These are phyloP conservation scores for Rhabditophanes sp. DNA, from an alignment of 2,888 invertebrate species.

Conservation along the genomic window DNA sequence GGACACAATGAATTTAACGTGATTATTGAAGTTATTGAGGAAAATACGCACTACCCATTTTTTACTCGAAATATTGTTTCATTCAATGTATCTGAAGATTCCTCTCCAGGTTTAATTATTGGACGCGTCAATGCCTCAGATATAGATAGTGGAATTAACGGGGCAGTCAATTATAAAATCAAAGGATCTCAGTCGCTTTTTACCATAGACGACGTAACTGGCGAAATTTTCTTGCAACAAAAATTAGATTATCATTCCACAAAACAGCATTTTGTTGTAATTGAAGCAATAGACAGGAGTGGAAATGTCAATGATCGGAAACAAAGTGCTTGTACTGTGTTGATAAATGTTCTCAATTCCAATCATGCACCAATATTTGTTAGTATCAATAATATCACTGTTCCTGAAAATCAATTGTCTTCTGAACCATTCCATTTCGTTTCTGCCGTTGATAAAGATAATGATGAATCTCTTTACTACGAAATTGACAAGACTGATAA, in stretches of 20 bases:
- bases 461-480: too few species aligned
- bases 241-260: conserved; percentile 59
- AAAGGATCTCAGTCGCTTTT: conserved; percentile 51
- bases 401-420: too few species aligned
- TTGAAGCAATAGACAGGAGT: too few species aligned
- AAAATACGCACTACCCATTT: conserved; percentile 9
- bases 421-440: too few species aligned
- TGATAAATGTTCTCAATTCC: too few species aligned
- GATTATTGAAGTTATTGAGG: conserved; percentile 13
- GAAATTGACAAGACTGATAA: too few species aligned
- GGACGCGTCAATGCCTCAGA: conserved; percentile 12
- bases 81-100: conserved; percentile 12
- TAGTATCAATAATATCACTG: too few species aligned
- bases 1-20: conserved; percentile 17
- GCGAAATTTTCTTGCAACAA: conserved; percentile 66
- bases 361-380: too few species aligned
- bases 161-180: conserved; percentile 17
- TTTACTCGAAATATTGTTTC: conserved; percentile 7
- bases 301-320: too few species aligned
- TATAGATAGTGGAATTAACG: conserved; percentile 11
- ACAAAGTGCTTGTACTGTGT: too few species aligned
- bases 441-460: too few species aligned
- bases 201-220: conserved; percentile 78
- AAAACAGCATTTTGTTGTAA: conserved; percentile 7
- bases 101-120: conserved; percentile 8